Base-by-base conservation (phyloP, 53 echinoderm and acorn worm genomes). In the Patiria pectinifera region DNA sequence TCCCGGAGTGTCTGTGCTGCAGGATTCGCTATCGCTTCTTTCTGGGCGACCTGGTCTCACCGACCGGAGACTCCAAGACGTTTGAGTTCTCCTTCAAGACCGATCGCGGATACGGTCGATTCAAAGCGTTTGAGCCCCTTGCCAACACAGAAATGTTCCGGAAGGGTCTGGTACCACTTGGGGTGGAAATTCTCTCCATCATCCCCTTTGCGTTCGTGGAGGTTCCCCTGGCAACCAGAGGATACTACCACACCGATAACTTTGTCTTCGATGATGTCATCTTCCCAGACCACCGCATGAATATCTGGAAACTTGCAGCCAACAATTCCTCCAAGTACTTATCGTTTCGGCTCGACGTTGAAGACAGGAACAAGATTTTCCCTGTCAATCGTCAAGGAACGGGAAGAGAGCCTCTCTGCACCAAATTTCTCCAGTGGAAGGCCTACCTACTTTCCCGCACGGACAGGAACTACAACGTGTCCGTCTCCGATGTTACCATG, bases 51-150 rank as follows among this genome's bases (percentile, higher is more conserved):
- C 93, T 82, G 35, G 91, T 95, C 53, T 96, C 96, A 18, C 95
- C 95, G 15, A 93, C 94, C 0, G 91, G 87, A 35, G 95, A 96
- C 87, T 96, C 96, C 23, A 96, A 96, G 83, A 95, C 97, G 3
- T 97, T 97, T 79, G 97, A 97, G 79, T 97, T 95, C 86, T 96
- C 96, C 70, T 97, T 97, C 94, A 96, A 94, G 87, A 95, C 94
- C 48, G 96, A 97, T 77, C 96, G 96, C 53, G 97, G 97, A 19
- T 97, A 97, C 82, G 97, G 97, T 10, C 78, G 95, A 59, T 97
- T 96, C 94, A 95, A 93, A 77, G 97, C 96, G 9, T 97, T 97
- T 87, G 96, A 97, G 62, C 97, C 97, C 19, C 90, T 97, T 7
- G 88, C 87, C 35, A 85, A 82, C 23, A 85, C 91, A 11, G 95